These are phyloP conservation scores for Lateolabrax maculatus DNA, from an alignment of 2,797 vertebrate species.

Conservation along the genomic window DNA sequence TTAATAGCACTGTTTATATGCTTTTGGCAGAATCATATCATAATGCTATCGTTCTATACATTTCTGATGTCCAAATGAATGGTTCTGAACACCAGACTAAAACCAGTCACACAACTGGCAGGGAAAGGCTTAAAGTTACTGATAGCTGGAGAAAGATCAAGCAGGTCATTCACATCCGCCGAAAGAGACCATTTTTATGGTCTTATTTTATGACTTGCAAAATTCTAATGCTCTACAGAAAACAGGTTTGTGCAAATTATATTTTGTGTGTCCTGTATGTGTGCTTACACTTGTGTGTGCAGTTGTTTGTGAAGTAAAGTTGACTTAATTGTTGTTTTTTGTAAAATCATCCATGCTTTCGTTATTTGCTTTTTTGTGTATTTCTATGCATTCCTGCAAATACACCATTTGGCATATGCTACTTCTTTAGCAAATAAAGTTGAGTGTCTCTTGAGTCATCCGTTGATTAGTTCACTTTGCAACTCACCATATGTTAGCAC, in stretches of 20 bases:
- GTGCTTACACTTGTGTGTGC: background rate
- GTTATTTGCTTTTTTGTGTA: background rate
- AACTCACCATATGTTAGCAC: conserved; percentile 55
- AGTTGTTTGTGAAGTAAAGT: background rate
- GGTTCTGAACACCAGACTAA: too few relatives aligned
- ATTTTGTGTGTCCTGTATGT: background rate
- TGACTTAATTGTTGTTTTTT: background rate
- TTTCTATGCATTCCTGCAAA: conserved; percentile 29
- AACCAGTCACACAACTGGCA: too few relatives aligned
- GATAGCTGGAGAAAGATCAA: too few relatives aligned
- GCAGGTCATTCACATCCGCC: too few relatives aligned
- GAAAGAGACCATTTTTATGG: too few relatives aligned
- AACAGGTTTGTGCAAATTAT: background rate
- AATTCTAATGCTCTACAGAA: background rate
- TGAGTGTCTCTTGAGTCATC: conserved; percentile 32
- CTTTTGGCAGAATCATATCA: too few relatives aligned
- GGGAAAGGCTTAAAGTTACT: too few relatives aligned
- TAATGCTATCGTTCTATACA: too few relatives aligned
- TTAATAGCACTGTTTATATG: too few relatives aligned
- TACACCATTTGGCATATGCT: conserved; percentile 18
- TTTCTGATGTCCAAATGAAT: too few relatives aligned
- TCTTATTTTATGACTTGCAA: background rate
- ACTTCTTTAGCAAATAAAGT: conserved; percentile 35
- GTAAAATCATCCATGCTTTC: background rate
- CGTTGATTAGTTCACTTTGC: conserved; percentile 39